These are phyloP conservation scores for Hydrophis major DNA, from an alignment of 2,797 vertebrate species.

Conservation along the genomic window DNA sequence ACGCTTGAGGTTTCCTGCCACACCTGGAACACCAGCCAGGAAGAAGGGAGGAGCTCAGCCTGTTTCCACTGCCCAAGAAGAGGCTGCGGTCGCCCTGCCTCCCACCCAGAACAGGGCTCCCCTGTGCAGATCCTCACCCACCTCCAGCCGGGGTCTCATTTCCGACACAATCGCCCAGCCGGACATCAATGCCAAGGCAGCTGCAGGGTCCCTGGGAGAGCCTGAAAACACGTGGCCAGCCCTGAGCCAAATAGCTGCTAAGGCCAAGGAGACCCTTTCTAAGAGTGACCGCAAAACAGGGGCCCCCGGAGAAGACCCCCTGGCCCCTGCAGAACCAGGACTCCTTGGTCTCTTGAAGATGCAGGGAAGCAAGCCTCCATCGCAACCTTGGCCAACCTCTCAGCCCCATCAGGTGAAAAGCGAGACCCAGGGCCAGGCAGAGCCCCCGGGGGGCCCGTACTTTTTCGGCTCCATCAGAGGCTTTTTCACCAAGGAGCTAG, in stretches of 20 bases:
- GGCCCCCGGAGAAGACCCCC: conserved; percentile 61
- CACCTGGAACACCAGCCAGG: conserved; percentile 38
- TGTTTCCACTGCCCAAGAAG: conserved; percentile 29
- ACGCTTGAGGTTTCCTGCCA: conserved; percentile 19
- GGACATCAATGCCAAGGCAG: conserved; percentile 34
- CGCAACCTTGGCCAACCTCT: conserved; percentile 26
- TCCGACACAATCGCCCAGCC: conserved; percentile 3
- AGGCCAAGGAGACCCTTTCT: conserved; percentile 69
- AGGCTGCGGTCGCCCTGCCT: conserved; percentile 33
- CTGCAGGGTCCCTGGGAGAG: conserved; percentile 40
- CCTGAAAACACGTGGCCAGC: conserved; percentile 41
- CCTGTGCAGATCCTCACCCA: conserved; percentile 50
- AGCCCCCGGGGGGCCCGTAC: conserved; percentile 74
- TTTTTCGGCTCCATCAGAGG: conserved; percentile 80
- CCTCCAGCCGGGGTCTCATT: conserved; percentile 23
- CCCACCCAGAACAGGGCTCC: conserved; percentile 33
- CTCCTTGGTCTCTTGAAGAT: conserved; percentile 87
- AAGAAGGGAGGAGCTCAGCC: conserved; percentile 38
- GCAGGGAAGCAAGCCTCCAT: conserved; percentile 68
- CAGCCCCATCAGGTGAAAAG: conserved; percentile 41
- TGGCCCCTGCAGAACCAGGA: conserved; percentile 63
- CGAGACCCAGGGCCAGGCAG: conserved; percentile 71
- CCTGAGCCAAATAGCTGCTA: conserved; percentile 52
- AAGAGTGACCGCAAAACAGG: conserved; percentile 73
- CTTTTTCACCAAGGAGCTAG: conserved; percentile 79